A percentile compares a stretch with the other conserved stretches of the same genome.
These are phyloP conservation scores for Hirtodrosophila histrioides DNA, from an alignment of 2,888 invertebrate genomes.

Conservation along the genomic window DNA sequence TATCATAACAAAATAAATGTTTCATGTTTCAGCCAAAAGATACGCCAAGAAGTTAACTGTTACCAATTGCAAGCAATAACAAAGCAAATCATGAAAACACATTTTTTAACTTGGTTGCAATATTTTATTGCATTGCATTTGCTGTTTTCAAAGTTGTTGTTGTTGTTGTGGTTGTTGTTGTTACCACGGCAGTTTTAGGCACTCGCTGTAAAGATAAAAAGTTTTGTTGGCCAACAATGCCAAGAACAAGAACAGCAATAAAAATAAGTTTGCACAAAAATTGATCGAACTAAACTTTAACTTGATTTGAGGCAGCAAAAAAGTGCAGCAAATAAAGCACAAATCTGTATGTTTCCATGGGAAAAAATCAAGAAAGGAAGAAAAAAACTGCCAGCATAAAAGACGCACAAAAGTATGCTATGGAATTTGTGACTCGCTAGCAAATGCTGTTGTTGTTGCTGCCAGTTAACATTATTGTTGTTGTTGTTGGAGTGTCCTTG, in stretches of 20 bases:
- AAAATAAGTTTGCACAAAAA: slow-evolving; percentile 40
- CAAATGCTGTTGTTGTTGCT: background rate
- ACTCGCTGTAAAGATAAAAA: slow-evolving; percentile 32
- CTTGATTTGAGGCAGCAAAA: slow-evolving; percentile 29
- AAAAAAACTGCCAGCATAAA: slow-evolving; percentile 2
- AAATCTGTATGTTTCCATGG: slow-evolving; percentile 13
- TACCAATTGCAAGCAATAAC: slow-evolving; percentile 1
- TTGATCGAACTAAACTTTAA: slow-evolving; percentile 45
- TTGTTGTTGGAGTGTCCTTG: slow-evolving; percentile 22
- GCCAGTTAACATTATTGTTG: slow-evolving; percentile 17
- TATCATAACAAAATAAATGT: background rate
- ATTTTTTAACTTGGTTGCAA: slow-evolving; percentile 12
- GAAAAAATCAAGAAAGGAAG: slow-evolving; percentile 7
- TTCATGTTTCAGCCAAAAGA: background rate
- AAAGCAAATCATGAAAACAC: slow-evolving; percentile 12
- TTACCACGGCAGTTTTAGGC: slow-evolving; percentile 14
- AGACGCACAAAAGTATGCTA: slow-evolving; percentile 54
- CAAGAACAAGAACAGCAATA: slow-evolving; percentile 28
- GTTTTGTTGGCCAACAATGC: slow-evolving; percentile 30
- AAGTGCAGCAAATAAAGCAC: slow-evolving; percentile 10
- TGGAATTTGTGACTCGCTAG: slow-evolving; percentile 49
- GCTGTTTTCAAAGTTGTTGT: slow-evolving; percentile 16
- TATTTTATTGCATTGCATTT: slow-evolving; percentile 18
- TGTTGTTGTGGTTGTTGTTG: slow-evolving; percentile 11
- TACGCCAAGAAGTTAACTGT: background rate